Evolutionary conservation across 2,888 invertebrate species (phyloP).

Genomic region (Spilarctia lutea): DNA sequence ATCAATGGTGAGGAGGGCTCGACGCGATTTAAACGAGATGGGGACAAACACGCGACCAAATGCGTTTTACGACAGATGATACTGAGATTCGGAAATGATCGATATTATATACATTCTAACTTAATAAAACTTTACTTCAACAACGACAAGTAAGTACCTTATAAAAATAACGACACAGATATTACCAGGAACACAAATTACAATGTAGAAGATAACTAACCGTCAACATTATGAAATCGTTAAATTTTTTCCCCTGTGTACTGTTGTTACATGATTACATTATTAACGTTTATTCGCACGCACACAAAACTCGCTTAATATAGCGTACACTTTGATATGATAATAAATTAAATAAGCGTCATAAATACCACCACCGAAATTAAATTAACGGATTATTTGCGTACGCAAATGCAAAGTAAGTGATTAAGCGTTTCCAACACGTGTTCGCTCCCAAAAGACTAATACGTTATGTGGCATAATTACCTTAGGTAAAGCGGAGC

Average conservation of each 20-base stretch:
- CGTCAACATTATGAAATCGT: constrained; percentile 72
- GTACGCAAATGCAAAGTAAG: constrained; percentile 84
- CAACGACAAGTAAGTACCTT: constrained; percentile 19
- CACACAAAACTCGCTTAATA: constrained; percentile 76
- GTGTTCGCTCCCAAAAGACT: constrained; percentile 84
- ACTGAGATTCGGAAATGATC: constrained; percentile 72
- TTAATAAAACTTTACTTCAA: constrained; percentile 25
- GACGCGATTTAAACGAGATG: constrained; percentile 66
- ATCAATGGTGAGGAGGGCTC: constrained; percentile 77
- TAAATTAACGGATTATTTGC: constrained; percentile 84
- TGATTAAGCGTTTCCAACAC: constrained; percentile 84
- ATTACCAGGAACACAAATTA: constrained; percentile 59
- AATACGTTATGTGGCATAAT: constrained; percentile 84
- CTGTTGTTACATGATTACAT: constrained; percentile 72
- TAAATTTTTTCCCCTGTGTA: constrained; percentile 74
- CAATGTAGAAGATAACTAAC: constrained; percentile 65
- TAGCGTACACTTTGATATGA: constrained; percentile 82
- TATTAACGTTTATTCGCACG: constrained; percentile 79
- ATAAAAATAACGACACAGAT: constrained; percentile 46
- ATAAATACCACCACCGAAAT: constrained; percentile 81
- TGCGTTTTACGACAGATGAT: constrained; percentile 74
- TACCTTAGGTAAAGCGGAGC: constrained; percentile 82
- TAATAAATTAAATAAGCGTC: constrained; percentile 84
- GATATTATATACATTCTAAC: constrained; percentile 63
- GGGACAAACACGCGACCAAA: constrained; percentile 67